A percentile compares a stretch with the other conserved stretches of the same genome.
Conservation (phyloP, 2,797 vertebrate genomes). For the Brotogeris chrysoptera region DNA sequence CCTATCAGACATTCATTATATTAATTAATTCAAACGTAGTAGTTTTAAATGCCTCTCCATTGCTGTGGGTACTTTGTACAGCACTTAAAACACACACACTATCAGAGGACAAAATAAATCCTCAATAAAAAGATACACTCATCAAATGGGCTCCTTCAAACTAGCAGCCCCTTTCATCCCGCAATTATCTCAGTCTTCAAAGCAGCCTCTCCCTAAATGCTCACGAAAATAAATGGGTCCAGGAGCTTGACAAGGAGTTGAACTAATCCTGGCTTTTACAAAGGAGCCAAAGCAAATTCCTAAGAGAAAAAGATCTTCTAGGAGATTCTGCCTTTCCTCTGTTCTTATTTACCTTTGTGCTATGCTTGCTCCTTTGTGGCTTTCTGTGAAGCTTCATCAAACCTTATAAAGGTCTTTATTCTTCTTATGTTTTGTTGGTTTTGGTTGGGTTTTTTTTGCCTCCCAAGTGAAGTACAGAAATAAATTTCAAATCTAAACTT, state of each 20-base stretch:
- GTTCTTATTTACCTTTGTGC: neutral
- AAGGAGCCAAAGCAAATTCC: conserved; percentile 32
- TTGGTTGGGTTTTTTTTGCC: neutral
- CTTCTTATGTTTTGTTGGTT: neutral
- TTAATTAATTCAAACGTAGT: conserved; percentile 64
- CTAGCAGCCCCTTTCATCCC: conserved; percentile 43
- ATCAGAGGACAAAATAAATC: conserved; percentile 60
- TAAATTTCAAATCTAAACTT: conserved; percentile 6
- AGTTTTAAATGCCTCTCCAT: conserved; percentile 47
- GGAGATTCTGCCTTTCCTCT: neutral
- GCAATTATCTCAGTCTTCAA: conserved; percentile 48
- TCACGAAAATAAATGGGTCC: conserved; percentile 46
- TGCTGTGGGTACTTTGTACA: conserved; percentile 52
- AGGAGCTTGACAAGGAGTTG: conserved; percentile 34
- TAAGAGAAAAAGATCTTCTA: neutral
- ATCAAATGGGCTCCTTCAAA: conserved; percentile 1
- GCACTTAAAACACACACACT: conserved; percentile 41
- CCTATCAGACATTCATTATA: conserved; percentile 56
- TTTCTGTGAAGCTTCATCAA: conserved; percentile 9
- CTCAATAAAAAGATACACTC: conserved; percentile 47
- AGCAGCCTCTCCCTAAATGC: conserved; percentile 40
- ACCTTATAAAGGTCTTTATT: conserved; percentile 12
- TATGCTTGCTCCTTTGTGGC: neutral
- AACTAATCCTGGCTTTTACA: neutral
- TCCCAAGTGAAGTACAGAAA: neutral